These are phyloP conservation scores for Geotrypetes seraphini DNA, from an alignment of 2,797 vertebrate species.

Conservation along the genomic window DNA sequence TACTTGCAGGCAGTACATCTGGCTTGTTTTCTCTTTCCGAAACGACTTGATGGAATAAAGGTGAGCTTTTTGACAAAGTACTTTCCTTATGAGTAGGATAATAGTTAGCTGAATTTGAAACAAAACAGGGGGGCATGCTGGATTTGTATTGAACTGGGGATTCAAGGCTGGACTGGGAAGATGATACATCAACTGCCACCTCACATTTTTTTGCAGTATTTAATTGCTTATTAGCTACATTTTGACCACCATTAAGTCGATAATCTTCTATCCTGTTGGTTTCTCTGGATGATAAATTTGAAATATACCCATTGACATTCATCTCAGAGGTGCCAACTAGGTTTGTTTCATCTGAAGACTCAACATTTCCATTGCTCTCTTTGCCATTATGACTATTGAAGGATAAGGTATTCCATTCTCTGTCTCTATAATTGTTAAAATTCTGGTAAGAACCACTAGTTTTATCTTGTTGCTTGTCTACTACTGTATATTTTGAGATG, in stretches of 20 bases:
- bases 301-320: slow-evolving; percentile 4
- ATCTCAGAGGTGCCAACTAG: slow-evolving; percentile 13
- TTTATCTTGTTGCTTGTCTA: neutral
- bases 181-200: neutral
- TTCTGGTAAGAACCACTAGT: slow-evolving; percentile 10
- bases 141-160: slow-evolving; percentile 2
- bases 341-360: slow-evolving; percentile 9
- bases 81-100: neutral
- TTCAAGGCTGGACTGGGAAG: neutral
- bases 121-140: neutral
- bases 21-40: slow-evolving; percentile 35
- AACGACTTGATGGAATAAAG: neutral
- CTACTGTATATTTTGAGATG: neutral
- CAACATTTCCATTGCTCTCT: slow-evolving; percentile 5
- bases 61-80: neutral
- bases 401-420: slow-evolving; percentile 11
- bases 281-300: slow-evolving; percentile 17
- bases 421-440: slow-evolving; percentile 14
- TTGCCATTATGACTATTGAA: slow-evolving; percentile 2
- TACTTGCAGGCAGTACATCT: neutral
- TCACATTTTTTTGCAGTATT: neutral
- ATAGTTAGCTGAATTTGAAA: slow-evolving; percentile 13
- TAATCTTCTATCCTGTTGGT: slow-evolving; percentile 4
- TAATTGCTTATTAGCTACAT: slow-evolving; percentile 5
- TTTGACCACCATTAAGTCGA: slow-evolving; percentile 17